A percentile compares a stretch with the other conserved stretches of the same genome.
These are phyloP conservation scores for Andrena trimmerana DNA, from an alignment of 2,888 invertebrate species.

Conservation along the genomic window DNA sequence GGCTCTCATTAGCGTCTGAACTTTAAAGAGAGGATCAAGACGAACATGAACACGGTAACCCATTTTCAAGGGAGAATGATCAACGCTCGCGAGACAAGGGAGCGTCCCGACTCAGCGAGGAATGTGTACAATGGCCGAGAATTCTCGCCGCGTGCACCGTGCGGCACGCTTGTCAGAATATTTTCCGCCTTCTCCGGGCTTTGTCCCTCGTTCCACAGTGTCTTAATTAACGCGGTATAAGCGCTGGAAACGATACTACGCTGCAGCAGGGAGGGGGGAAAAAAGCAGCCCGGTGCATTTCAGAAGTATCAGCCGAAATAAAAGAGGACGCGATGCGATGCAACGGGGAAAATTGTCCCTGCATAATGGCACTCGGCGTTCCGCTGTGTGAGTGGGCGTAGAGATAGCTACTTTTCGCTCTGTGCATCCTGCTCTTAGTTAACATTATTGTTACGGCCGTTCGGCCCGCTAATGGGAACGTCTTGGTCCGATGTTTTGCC, in stretches of 20 bases:
- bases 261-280: background rate
- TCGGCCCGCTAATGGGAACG: slow-evolving; percentile 3
- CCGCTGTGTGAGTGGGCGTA: background rate
- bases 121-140: slow-evolving; percentile 43
- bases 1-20: slow-evolving; percentile 44
- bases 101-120: slow-evolving; percentile 33
- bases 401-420: background rate
- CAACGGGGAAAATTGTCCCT: background rate
- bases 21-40: slow-evolving; percentile 23
- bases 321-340: background rate
- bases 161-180: slow-evolving; percentile 27
- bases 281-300: background rate
- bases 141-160: slow-evolving; percentile 44
- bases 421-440: background rate
- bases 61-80: slow-evolving; percentile 51
- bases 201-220: background rate
- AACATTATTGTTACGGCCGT: slow-evolving; percentile 39
- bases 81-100: slow-evolving; percentile 38
- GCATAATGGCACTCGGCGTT: background rate
- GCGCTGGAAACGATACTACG: slow-evolving; percentile 1
- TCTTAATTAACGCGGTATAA: slow-evolving; percentile 31
- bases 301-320: slow-evolving; percentile 1
- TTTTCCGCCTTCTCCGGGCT: slow-evolving; percentile 1
- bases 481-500: slow-evolving; percentile 19
- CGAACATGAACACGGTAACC: slow-evolving; percentile 49